Evolutionary conservation across 2,888 invertebrate genomes (phyloP).

Genomic region (Polydesmus complanatus): DNA sequence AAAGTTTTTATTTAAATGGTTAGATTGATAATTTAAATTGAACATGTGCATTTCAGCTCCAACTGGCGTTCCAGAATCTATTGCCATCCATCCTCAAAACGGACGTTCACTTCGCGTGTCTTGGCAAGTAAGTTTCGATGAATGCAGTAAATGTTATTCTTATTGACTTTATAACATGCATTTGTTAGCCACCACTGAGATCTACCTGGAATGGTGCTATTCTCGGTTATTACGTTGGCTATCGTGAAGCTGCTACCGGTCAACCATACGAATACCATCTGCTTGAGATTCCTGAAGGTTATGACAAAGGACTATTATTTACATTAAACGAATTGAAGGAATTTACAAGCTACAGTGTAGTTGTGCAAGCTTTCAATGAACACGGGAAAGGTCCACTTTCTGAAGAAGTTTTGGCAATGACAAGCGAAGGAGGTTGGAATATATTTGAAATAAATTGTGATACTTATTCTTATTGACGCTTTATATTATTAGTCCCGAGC

Average conservation of each 20-base stretch:
- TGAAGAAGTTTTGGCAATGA: slow-evolving; percentile 8
- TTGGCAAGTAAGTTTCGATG: slow-evolving; percentile 9
- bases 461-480: too few relatives aligned
- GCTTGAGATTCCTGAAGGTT: slow-evolving; percentile 14
- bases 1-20: too few relatives aligned
- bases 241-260: not conserved
- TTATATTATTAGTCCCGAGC: slow-evolving; percentile 36
- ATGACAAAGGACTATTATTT: slow-evolving; percentile 14
- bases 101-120: slow-evolving; percentile 6
- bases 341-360: slow-evolving; percentile 10
- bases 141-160: not conserved
- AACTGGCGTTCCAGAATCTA: slow-evolving; percentile 3
- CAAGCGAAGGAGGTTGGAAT: slow-evolving; percentile 13
- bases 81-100: slow-evolving; percentile 5
- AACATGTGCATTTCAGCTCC: too few relatives aligned
- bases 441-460: too few relatives aligned
- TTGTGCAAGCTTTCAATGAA: slow-evolving; percentile 14
- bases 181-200: slow-evolving; percentile 7
- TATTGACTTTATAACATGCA: not conserved
- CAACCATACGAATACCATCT: slow-evolving; percentile 3
- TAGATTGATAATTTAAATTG: too few relatives aligned
- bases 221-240: slow-evolving; percentile 13
- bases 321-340: slow-evolving; percentile 12
- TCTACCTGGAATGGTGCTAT: slow-evolving; percentile 11
- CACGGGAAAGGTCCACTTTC: slow-evolving; percentile 14